These are phyloP conservation scores for Polypedilum vanderplanki DNA, from an alignment of 1,140 invertebrate species.

Conservation along the genomic window DNA sequence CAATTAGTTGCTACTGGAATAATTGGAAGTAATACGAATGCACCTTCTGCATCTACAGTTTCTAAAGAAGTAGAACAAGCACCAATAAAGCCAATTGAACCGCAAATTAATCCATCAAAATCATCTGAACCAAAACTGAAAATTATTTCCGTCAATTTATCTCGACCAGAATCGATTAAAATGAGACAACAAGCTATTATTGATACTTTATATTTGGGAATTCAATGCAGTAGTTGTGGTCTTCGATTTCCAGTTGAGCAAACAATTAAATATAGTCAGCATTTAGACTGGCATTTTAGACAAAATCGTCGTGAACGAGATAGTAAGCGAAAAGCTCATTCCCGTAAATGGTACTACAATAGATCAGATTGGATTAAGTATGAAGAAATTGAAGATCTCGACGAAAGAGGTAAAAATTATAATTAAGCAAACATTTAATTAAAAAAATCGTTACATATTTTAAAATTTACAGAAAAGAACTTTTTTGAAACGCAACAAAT, in stretches of 20 bases:
- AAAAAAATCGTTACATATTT: neutral
- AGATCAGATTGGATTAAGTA: conserved; percentile 89
- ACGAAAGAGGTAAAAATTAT: conserved; percentile 66
- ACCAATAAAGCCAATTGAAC: conserved; percentile 38
- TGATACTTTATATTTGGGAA: conserved; percentile 67
- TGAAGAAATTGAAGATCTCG: conserved; percentile 87
- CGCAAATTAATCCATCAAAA: conserved; percentile 35
- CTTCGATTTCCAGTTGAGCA: conserved; percentile 80
- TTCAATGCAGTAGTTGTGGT: conserved; percentile 92
- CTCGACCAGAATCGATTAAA: conserved; percentile 66
- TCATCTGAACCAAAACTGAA: conserved; percentile 36
- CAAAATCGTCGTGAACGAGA: conserved; percentile 84
- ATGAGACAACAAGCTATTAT: conserved; percentile 63
- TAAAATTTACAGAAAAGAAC: conserved; percentile 60
- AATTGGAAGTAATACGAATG: conserved; percentile 43
- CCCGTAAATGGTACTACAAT: conserved; percentile 83
- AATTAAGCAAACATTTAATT: neutral
- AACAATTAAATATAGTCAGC: conserved; percentile 81
- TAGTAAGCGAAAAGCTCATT: conserved; percentile 71
- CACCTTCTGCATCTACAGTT: conserved; percentile 42
- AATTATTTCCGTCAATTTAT: conserved; percentile 56
- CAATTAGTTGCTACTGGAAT: conserved; percentile 80
- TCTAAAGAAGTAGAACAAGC: conserved; percentile 32
- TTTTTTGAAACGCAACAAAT: conserved; percentile 73
- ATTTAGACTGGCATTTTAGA: conserved; percentile 95